Base-by-base conservation (phyloP, 2,888 invertebrate species). In the Ornithoptera priamus region DNA sequence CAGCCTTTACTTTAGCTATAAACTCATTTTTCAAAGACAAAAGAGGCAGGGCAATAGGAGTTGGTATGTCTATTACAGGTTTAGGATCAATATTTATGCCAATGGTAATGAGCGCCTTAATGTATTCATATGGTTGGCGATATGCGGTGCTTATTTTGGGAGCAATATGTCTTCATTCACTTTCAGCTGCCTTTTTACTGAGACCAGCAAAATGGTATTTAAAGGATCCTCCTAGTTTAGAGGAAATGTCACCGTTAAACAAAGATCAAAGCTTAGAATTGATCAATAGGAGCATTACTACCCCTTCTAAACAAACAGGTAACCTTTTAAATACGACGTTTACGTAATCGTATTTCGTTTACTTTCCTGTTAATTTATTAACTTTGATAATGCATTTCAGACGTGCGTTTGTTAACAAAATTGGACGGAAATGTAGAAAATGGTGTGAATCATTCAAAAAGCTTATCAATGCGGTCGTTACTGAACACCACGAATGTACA, bases 131-230 rank as follows among this genome's bases (percentile, higher is more conserved):
- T 74, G 94, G 94, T 12, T 92, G 93, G 80, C 89, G 94, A 85
- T 94, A 94, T 60, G 94, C 95, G 0, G 93, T 94, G 71, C 82
- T 95, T 56, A 93, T 95, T 70, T 84, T 95, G 66, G 93, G 94
- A 63, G 95, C 93, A 4, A 85, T 95, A 63, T 93, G 94, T 69
- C 86, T 95, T 0, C 94, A 96, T 82, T 93, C 94, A 0, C 80
- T 95, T 7, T 82, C 94, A 69, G 94, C 93, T 12, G 94, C 95
- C 1, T 82, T 93, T 71, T 84, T 96, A 69, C 88, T 96, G 60
- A 94, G 95, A 77, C 96, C 96, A 22, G 91, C 95, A 2, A 94
- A 94, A 84, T 95, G 95, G 94, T 95, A 95, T 82, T 84, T 93
- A 81, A 93, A 88, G 76, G 78, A 85, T 71, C 83, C 87, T 42